Percentiles rank a stretch among this genome's conserved stretches.
phyloP scores from a whole-genome alignment of 2,797 vertebrate species.

The Takifugu rubripes region DNA sequence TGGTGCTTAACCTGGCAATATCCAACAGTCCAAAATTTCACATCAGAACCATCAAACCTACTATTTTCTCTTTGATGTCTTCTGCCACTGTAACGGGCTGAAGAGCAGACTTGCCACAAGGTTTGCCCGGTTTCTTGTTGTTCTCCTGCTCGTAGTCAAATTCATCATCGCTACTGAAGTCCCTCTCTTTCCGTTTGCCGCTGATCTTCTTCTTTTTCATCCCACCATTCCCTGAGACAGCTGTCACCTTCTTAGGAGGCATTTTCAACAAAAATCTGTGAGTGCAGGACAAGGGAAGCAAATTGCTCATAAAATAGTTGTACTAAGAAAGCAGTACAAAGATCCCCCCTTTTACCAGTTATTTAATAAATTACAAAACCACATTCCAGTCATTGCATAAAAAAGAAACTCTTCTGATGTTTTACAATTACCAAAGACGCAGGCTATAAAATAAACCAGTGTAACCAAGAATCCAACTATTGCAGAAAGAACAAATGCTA shows the following conservation, averaged over 20 bases:
- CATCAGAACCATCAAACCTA: constrained; percentile 43
- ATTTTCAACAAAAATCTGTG: constrained; percentile 55
- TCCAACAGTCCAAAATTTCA: no score
- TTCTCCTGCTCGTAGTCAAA: constrained; percentile 83
- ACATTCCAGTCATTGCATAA: no score
- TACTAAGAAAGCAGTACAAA: no score
- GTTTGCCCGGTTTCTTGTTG: constrained; percentile 79
- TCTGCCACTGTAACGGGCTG: constrained; percentile 80
- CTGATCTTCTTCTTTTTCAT: constrained; percentile 76
- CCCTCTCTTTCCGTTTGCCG: constrained; percentile 77
- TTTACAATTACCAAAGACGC: no score
- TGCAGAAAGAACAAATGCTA: no score
- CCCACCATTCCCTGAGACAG: constrained; percentile 77
- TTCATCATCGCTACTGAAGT: constrained; percentile 83
- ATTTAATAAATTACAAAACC: no score
- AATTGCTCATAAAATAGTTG: no score
- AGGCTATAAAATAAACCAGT: no score
- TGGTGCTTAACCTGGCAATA: background rate
- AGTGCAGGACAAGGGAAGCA: background rate
- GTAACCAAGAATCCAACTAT: no score
- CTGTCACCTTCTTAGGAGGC: constrained; percentile 84
- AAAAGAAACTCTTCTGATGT: no score
- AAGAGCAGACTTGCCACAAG: constrained; percentile 70
- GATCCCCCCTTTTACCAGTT: no score
- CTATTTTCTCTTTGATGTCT: constrained; percentile 82